Percentiles rank a stretch among this genome's conserved stretches.
These are phyloP conservation scores for Etheostoma spectabile DNA, from an alignment of 2,113 vertebrate genomes.

Conservation along the genomic window DNA sequence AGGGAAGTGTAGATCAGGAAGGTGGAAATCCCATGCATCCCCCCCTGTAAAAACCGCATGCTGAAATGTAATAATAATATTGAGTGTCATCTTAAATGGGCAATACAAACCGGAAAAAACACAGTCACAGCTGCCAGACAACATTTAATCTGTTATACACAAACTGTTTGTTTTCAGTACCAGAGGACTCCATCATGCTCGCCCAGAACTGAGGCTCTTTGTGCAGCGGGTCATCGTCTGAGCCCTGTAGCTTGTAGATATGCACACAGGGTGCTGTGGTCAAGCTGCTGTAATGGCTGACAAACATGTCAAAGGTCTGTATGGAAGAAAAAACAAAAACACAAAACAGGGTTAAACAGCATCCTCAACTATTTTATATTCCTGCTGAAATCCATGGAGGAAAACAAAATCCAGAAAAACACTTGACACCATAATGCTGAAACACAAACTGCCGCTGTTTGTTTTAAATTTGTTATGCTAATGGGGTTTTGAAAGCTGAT, in stretches of 20 bases:
- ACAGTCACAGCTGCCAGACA: not conserved
- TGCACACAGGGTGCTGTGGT: slow-evolving; percentile 91
- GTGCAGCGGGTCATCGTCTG: slow-evolving; percentile 88
- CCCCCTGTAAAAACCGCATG: too few relatives aligned
- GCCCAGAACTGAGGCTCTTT: slow-evolving; percentile 94
- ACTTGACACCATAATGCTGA: not conserved
- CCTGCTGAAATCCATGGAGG: not conserved
- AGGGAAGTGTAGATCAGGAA: too few relatives aligned
- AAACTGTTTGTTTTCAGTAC: slow-evolving; percentile 69
- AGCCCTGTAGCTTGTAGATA: slow-evolving; percentile 90
- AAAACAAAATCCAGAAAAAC: not conserved
- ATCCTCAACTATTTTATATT: not conserved
- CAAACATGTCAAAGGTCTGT: slow-evolving; percentile 96
- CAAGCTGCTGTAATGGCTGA: slow-evolving; percentile 96
- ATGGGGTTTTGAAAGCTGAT: not conserved
- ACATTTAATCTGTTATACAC: not conserved
- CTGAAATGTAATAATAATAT: too few relatives aligned
- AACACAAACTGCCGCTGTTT: not conserved
- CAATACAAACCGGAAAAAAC: not conserved
- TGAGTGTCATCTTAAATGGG: not conserved
- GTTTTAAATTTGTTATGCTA: not conserved
- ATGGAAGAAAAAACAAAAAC: slow-evolving; percentile 5
- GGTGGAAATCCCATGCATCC: too few relatives aligned
- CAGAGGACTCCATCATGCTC: slow-evolving; percentile 96
- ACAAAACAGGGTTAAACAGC: not conserved